A percentile compares a stretch with the other conserved stretches of the same genome.
phyloP scores from a whole-genome alignment of 2,113 vertebrate genomes.

The Proteles cristata region DNA sequence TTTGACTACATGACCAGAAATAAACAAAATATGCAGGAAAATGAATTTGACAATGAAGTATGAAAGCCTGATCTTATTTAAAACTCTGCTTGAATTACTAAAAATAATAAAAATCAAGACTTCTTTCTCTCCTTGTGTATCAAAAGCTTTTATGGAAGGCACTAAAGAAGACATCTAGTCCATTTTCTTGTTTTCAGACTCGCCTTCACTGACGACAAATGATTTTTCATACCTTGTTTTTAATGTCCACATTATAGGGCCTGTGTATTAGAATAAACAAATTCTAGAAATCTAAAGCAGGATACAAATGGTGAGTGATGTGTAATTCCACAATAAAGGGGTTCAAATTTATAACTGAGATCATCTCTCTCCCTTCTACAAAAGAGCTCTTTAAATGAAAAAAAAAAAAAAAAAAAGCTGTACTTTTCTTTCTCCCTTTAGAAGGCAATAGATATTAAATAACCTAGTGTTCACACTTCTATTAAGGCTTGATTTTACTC shows the following conservation, averaged over 20 bases:
- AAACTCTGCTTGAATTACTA: background rate
- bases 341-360: background rate
- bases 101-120: background rate
- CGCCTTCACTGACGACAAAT: background rate
- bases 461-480: background rate
- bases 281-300: background rate
- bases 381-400: constrained; percentile 2
- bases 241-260: background rate
- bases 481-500: constrained; percentile 5
- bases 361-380: background rate
- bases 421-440: background rate
- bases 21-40: background rate
- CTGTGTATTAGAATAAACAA: background rate
- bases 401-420: constrained; percentile 17
- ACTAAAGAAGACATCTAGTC: background rate
- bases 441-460: background rate
- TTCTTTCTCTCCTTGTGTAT: background rate
- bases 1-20: background rate
- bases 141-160: background rate
- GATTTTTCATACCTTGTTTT: background rate
- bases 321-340: background rate
- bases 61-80: background rate
- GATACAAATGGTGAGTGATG: background rate
- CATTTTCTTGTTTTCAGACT: background rate
- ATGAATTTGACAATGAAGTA: background rate